phyloP scores from a whole-genome alignment of 2,888 invertebrate species.

The Biston stratarius region DNA sequence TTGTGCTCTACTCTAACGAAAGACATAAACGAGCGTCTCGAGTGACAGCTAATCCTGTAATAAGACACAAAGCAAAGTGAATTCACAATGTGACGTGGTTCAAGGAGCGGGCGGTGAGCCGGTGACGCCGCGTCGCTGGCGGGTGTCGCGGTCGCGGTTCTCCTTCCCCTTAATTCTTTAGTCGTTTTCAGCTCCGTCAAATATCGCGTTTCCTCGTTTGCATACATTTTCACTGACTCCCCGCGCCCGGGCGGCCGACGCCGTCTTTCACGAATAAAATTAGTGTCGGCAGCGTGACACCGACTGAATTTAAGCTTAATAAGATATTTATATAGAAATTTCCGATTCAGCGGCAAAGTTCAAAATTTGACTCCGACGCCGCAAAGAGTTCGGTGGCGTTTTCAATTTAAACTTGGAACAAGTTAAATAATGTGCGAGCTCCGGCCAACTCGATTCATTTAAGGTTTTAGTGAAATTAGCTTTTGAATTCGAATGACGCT shows the following conservation, averaged over 20 bases:
- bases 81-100: conserved; percentile 64
- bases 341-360: conserved; percentile 86
- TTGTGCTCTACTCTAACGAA: conserved; percentile 53
- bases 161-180: conserved; percentile 77
- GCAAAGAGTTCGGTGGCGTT: conserved; percentile 84
- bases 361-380: conserved; percentile 83
- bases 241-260: conserved; percentile 62
- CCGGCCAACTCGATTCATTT: conserved; percentile 84
- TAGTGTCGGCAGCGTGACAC: conserved; percentile 86
- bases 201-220: conserved; percentile 82
- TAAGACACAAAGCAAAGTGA: conserved; percentile 75
- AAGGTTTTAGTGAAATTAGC: conserved; percentile 85
- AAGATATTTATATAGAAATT: conserved; percentile 87
- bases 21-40: conserved; percentile 56
- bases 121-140: conserved; percentile 50
- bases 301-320: conserved; percentile 86
- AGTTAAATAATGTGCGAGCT: conserved; percentile 86
- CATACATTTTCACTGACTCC: conserved; percentile 80
- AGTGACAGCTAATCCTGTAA: conserved; percentile 75
- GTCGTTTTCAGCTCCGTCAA: conserved; percentile 84
- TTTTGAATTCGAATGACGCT: conserved; percentile 82
- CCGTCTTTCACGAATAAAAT: conserved; percentile 84
- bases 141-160: conserved; percentile 33
- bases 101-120: conserved; percentile 54
- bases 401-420: conserved; percentile 86